These are phyloP conservation scores for Napeogenes inachia DNA, from an alignment of 2,888 invertebrate genomes.

Conservation along the genomic window DNA sequence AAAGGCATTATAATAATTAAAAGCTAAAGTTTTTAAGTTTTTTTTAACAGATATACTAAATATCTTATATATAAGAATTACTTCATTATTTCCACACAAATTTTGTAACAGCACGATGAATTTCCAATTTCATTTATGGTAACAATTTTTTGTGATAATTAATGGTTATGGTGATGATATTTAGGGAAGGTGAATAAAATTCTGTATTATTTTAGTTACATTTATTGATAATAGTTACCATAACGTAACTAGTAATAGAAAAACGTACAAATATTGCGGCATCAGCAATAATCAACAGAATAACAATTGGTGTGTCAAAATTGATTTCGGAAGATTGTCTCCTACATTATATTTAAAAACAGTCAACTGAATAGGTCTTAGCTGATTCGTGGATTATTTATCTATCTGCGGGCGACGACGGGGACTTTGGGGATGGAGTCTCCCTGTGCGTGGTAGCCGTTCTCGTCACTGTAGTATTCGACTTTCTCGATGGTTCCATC, in stretches of 20 bases:
- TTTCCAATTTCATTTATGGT: too few relatives aligned
- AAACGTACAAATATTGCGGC: slow-evolving; percentile 47
- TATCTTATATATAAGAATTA: too few relatives aligned
- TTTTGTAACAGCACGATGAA: too few relatives aligned
- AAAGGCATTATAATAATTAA: too few relatives aligned
- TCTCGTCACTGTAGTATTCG: slow-evolving; percentile 79
- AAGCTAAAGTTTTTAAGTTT: too few relatives aligned
- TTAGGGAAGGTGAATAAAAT: background rate
- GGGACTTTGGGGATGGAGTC: slow-evolving; percentile 77
- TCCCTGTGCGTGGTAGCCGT: slow-evolving; percentile 79
- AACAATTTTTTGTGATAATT: too few relatives aligned
- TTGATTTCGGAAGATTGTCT: background rate
- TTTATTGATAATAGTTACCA: slow-evolving; percentile 2
- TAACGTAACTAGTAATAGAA: slow-evolving; percentile 44
- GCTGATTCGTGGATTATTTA: slow-evolving; percentile 32
- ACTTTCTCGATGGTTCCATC: slow-evolving; percentile 74
- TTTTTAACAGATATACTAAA: too few relatives aligned
- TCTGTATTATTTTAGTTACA: background rate
- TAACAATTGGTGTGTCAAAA: too few relatives aligned
- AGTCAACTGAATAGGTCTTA: slow-evolving; percentile 25
- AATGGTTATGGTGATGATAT: too few relatives aligned
- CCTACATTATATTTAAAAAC: slow-evolving; percentile 7
- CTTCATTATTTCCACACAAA: too few relatives aligned
- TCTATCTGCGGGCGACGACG: slow-evolving; percentile 39
- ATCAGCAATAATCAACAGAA: too few relatives aligned